These are phyloP conservation scores for Micronisus gabar DNA, from an alignment of 2,113 vertebrate genomes.

Conservation along the genomic window DNA sequence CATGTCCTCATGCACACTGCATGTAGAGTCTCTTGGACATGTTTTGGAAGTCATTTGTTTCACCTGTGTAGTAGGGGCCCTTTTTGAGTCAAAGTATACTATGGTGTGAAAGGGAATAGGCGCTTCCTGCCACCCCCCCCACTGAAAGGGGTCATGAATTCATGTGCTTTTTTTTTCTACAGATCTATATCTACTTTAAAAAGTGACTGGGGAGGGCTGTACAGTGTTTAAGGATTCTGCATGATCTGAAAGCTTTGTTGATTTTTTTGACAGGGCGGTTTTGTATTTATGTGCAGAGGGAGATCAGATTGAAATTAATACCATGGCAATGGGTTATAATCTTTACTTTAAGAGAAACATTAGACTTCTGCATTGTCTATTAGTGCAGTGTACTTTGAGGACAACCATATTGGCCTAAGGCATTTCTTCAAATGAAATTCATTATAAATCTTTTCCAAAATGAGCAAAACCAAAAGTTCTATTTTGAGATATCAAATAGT, in stretches of 20 bases:
- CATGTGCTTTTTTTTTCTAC: neutral
- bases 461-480: neutral
- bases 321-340: neutral
- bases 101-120: neutral
- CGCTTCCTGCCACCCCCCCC: neutral
- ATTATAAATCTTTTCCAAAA: neutral
- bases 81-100: neutral
- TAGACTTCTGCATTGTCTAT: neutral
- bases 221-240: neutral
- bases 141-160: neutral
- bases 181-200: neutral
- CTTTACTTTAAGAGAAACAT: neutral
- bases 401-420: neutral
- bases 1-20: accelerated
- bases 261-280: neutral
- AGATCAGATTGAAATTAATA: neutral
- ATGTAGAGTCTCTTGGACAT: neutral
- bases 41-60: neutral
- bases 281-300: neutral
- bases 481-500: neutral
- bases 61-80: neutral
- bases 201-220: accelerated
- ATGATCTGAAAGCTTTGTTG: neutral
- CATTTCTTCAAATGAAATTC: neutral
- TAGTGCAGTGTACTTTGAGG: neutral